phyloP scores from a whole-genome alignment of 2,113 vertebrate genomes.

The Oenanthe melanoleuca region DNA sequence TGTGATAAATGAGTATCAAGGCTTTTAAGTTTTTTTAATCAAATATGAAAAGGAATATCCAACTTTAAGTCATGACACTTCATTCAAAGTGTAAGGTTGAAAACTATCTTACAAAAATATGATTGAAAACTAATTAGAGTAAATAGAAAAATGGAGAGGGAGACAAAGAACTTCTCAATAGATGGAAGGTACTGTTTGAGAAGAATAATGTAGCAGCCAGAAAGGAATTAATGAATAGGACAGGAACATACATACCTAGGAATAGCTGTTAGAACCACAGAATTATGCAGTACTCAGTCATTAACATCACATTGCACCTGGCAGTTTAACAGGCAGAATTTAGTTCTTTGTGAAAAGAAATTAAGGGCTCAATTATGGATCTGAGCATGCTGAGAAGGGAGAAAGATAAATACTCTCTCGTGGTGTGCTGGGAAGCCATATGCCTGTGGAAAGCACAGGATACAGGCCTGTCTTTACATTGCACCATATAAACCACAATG shows the following conservation, averaged over 20 bases:
- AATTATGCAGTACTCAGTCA: slow-evolving; percentile 51
- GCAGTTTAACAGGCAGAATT: slow-evolving; percentile 54
- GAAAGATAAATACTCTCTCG: background rate
- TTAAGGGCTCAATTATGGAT: slow-evolving; percentile 47
- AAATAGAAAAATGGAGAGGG: background rate
- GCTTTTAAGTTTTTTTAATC: background rate
- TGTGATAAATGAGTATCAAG: background rate
- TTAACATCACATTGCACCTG: slow-evolving; percentile 56
- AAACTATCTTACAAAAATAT: background rate
- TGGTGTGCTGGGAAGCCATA: background rate
- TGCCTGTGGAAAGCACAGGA: background rate
- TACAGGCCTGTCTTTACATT: background rate
- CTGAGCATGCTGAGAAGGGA: background rate
- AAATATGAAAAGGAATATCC: background rate
- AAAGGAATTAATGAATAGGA: slow-evolving; percentile 53
- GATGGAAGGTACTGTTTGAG: background rate
- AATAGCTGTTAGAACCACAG: slow-evolving; percentile 53
- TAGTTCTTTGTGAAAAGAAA: slow-evolving; percentile 22
- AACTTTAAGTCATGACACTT: background rate
- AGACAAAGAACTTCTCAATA: background rate
- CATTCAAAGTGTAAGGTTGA: background rate
- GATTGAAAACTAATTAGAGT: background rate
- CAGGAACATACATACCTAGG: slow-evolving; percentile 11
- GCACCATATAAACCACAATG: background rate
- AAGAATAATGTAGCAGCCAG: slow-evolving; percentile 23